These are phyloP conservation scores for Crotalus helleri DNA, from an alignment of 2,113 vertebrate genomes.

Conservation along the genomic window DNA sequence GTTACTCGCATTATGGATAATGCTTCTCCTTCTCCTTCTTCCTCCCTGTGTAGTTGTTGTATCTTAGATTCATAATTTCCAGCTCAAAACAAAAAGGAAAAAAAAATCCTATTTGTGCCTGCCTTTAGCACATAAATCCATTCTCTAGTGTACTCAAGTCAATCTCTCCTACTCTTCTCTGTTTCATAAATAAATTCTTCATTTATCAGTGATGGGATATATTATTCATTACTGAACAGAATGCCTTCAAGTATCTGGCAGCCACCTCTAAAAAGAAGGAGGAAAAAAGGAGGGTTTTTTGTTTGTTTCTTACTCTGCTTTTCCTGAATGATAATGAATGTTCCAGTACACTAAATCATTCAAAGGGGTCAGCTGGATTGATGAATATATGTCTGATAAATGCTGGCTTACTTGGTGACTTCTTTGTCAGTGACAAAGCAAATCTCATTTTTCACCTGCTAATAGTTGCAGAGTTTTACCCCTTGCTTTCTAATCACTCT, in stretches of 20 bases:
- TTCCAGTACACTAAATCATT: constrained; percentile 17
- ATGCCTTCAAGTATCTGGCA: constrained; percentile 23
- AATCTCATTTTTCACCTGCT: constrained; percentile 26
- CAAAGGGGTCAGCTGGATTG: constrained; percentile 38
- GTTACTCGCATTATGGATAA: background rate
- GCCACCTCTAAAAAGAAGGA: constrained; percentile 24
- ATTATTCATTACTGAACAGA: constrained; percentile 53
- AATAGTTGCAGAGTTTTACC: background rate
- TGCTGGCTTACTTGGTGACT: constrained; percentile 10
- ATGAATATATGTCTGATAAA: constrained; percentile 39
- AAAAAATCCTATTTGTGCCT: constrained; percentile 18
- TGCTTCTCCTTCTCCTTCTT: background rate
- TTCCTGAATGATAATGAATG: constrained; percentile 38
- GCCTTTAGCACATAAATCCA: constrained; percentile 39
- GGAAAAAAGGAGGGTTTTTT: background rate
- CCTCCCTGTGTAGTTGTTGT: background rate
- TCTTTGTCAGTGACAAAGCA: constrained; percentile 44
- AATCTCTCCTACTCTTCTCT: constrained; percentile 38
- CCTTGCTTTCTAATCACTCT: constrained; percentile 30
- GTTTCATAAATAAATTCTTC: constrained; percentile 56
- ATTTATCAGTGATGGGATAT: constrained; percentile 48
- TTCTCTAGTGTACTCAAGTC: constrained; percentile 50
- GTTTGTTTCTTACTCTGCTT: constrained; percentile 17
- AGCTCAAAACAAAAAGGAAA: background rate
- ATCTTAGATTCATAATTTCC: background rate